phyloP scores from a whole-genome alignment of 1,140 invertebrate species.

The Trachelipus rathkii region DNA sequence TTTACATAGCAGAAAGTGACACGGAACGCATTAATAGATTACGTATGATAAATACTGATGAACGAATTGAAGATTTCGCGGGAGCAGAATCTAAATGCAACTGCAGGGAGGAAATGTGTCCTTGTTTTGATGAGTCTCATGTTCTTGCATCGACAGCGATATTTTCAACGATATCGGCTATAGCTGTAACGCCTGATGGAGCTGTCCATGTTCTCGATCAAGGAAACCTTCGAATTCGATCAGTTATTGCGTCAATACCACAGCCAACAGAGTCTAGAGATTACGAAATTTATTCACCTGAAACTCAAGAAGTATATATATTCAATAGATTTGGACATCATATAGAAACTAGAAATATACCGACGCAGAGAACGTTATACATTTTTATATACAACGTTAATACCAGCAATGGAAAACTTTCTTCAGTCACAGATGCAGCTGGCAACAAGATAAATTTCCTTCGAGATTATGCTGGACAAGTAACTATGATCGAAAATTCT shows the following conservation, averaged over 20 bases:
- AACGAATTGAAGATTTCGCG: conserved; percentile 83
- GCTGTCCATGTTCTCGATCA: conserved; percentile 92
- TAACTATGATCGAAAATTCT: conserved; percentile 65
- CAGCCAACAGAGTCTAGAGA: conserved; percentile 71
- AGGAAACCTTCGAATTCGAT: conserved; percentile 81
- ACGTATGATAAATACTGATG: conserved; percentile 83
- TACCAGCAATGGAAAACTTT: conserved; percentile 90
- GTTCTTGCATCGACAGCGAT: conserved; percentile 84
- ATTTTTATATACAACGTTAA: conserved; percentile 93
- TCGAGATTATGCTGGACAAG: conserved; percentile 64
- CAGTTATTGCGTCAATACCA: conserved; percentile 84
- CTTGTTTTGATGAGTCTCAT: conserved; percentile 79
- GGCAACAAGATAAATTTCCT: conserved; percentile 86
- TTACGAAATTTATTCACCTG: conserved; percentile 91
- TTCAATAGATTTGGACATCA: conserved; percentile 96
- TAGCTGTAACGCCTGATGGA: conserved; percentile 88
- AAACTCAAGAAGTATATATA: conserved; percentile 90
- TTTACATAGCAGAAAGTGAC: conserved; percentile 92
- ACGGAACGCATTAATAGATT: conserved; percentile 89
- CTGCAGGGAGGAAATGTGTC: conserved; percentile 71
- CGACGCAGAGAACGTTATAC: conserved; percentile 86
- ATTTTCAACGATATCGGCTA: conserved; percentile 88
- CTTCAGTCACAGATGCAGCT: conserved; percentile 85
- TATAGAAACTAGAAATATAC: conserved; percentile 82
- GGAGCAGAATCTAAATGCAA: conserved; percentile 93